These are phyloP conservation scores for Mamestra configurata DNA, from an alignment of 1,140 invertebrate genomes.

Conservation along the genomic window DNA sequence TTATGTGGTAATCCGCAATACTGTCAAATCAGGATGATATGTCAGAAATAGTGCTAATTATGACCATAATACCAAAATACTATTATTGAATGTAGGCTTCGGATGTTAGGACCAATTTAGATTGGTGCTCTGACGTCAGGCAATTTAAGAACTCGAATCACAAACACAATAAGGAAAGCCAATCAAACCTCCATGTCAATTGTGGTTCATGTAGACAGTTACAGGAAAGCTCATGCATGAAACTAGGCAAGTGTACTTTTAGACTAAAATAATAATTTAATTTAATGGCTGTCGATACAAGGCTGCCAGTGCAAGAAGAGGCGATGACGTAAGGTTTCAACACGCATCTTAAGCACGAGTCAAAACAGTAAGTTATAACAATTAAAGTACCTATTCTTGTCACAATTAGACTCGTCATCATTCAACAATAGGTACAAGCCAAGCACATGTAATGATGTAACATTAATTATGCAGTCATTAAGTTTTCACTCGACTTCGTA, in stretches of 20 bases:
- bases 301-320: no score
- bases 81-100: neutral
- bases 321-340: no score
- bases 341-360: neutral
- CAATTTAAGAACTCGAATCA: neutral
- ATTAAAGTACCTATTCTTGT: neutral
- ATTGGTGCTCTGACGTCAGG: neutral
- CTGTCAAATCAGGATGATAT: slow-evolving; percentile 2
- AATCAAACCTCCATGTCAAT: no score
- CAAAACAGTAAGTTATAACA: neutral
- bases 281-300: no score
- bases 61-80: neutral
- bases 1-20: neutral
- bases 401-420: slow-evolving; percentile 17
- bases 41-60: neutral
- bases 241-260: no score
- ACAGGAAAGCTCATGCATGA: no score
- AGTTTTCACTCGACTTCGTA: slow-evolving; percentile 12
- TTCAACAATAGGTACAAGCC: slow-evolving; percentile 8
- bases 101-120: neutral
- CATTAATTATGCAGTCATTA: slow-evolving; percentile 30
- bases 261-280: no score
- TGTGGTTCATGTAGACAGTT: no score
- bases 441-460: neutral
- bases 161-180: neutral